Base-by-base conservation (phyloP, 2,797 vertebrate genomes). In the Coilia nasus region DNA sequence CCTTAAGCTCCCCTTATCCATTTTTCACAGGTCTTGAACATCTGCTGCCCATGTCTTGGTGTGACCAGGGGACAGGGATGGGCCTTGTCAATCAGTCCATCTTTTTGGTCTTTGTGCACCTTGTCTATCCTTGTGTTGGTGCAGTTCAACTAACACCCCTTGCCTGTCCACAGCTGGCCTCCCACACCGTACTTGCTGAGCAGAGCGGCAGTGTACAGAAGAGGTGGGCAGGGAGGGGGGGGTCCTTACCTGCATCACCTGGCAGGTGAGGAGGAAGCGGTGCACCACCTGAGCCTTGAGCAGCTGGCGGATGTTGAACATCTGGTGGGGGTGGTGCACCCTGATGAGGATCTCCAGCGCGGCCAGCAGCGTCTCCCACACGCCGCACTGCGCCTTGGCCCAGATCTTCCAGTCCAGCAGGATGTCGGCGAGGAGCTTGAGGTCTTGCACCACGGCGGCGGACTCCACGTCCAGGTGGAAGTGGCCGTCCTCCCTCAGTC, bases 331-430 rank as follows among this genome's bases (percentile, higher is more conserved):
- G 91, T 99, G 98, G 83, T 97, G 96, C 59, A 96, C 96, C 92
- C 98, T 93, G 92, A 99, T 99, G 86, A 99, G 96, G 87, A 97
- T 94, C 93, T 99, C 98, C n/a, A 99, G 92, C 71, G 96, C 96
- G 21, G 96, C 93, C 4, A 99, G 93, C n/a, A 99, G 93, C 0
- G 95, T 96, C 94, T 97, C 97, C 98, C 98, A 99, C 57, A 99
- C 98, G 21, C 98, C 97, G 88, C 91, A 93, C 98, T 99, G 89
- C 88, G 15, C 46, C 46, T 88, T 89, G 44, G 83, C 82, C 84
- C 50, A 88, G 54, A 88, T 82, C 92, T 98, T 99, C 98, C 98
- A 99, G 93, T 99, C 98, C 89, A 99, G 93, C 82, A 99, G 91
- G 3, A 99, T 85, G 56, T 98, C 96, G 88, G 98, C 97, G 60